Base-by-base conservation (phyloP, 2,113 vertebrate species). In the Himantopus leucocephalus region DNA sequence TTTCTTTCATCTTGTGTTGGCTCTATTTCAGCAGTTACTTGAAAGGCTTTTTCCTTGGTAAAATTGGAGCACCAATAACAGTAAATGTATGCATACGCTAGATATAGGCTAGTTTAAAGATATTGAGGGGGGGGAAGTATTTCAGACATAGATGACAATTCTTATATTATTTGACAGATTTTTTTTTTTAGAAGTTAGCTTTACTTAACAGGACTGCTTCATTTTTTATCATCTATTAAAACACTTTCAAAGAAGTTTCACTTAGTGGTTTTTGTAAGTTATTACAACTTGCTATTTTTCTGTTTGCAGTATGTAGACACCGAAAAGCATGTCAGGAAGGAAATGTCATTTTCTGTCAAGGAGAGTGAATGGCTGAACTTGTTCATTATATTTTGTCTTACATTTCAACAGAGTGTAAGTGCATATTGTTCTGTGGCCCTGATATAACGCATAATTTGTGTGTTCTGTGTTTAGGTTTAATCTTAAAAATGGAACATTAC, bases 401-500 rank as follows among this genome's bases (percentile, higher is more conserved):
- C 53, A 58, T 89, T 85, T 85, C 34, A 73, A 45, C 34, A 73
- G 26, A 67, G 20, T 71, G 2, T 52, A 71, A 81, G 12, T 63
- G 63, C 39, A 8, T 13, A 32, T 71, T 87, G 34, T 68, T 96
- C 70, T 43, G 30, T 94, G 81, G 37, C 76, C 68, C 77, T 95
- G 47, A 79, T 85, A 37, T 68, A 50, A 75, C 50, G 67, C 7
- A 35, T 96, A 83, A 92, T 85, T 89, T 92, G 14, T 81, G 32
- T 97, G 76, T 97, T 91, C 95, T 96, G 26, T 95, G 56, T 97
- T 96, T 97, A 98, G 98, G 97, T 78, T 92, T 96, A 72, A 95
- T 93, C 70, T 96, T 92, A 92, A 85, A 97, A 85, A 99, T 99
- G 99, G 98, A 99, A 73, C 59, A 0, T 64, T 92, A 70, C 84